Evolutionary conservation across 2,113 vertebrate genomes (phyloP), one percentile per base, ranked within the genome.

Genomic region (Dasyurus viverrinus): DNA sequence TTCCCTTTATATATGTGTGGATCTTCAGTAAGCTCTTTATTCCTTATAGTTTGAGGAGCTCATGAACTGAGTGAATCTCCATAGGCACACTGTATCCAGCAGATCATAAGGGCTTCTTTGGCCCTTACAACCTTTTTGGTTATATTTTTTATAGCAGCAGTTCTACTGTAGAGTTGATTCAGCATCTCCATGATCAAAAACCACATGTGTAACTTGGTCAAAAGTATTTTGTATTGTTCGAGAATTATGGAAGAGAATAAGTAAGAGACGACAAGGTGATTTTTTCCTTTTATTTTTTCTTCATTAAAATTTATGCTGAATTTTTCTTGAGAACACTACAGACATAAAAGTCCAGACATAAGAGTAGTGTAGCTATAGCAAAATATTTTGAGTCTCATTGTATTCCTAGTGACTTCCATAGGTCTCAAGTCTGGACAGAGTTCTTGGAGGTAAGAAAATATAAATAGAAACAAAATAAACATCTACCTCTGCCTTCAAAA

Each of bases 21-120:
- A 91, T 50, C 53, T 98, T 98, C 54, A 96, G 98, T 98, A 97
- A 95, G 95, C 97, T 98, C 97, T 98, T 99, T 99, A 95, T 98
- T 98, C 97, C 96, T 98, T 2, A 95, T 90, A 14, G 95, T 97
- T 97, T 97, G 96, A 98, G 97, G 93, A 90, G 53, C 8, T 46
- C 84, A 50, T 89, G 97, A 95, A 97, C 46, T 3, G 93, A 96
- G 91, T 16, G 95, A 96, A 91, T 98, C 98, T 98, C 98, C 16
- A 68, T 0, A 90, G 98, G 94, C 6, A 0, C 54, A 55, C 48
- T 53, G 53, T 93, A 25, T 96, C 8, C 90, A 95, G 92, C 52
- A 98, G 94, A 98, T 98, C 97, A 98, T 90, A 98, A 92, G 53
- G 42, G 4, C 93, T 60, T 97, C 95, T 36, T 0, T 97, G 97